Evolutionary conservation across 2,888 invertebrate genomes (phyloP), one percentile per base, ranked within the genome.

Genomic region (Lithophane semibrunnea): DNA sequence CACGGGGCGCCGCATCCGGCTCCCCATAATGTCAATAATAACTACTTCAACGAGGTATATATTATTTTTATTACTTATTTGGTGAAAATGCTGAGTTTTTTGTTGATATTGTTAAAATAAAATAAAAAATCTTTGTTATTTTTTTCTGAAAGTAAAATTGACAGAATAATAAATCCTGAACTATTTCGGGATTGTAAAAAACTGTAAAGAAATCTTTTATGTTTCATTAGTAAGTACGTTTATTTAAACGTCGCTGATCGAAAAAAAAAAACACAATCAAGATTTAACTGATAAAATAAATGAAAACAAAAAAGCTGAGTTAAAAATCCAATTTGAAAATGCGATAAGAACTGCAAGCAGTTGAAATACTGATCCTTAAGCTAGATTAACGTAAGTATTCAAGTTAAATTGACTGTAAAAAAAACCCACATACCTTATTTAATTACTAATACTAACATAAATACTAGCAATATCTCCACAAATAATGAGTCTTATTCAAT

Each of bases 31-130:
- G 95, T 93, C 88, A 95, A 92, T 92, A 95, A 94, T 91, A 93
- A 91, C 88, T 96, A 96, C 90, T 96, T 94, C 93, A 96, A 95
- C 92, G 96, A 96, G 96, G 96, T 96, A 96, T 94, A 81, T 83
- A 65, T 67, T 24, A 49, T 63, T 64, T 73, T 81, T 73, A 61
- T 65, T 85, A 37, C 37, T 37, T 37, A 67, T 75, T 72, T 37
- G 2, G 56, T 29, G 49, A 37, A 67, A 63, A 70, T 37, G 0
- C 2, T 16, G 13, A 47, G 10, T 13, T 18, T 42, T 24, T 37
- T 65, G 7, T 52, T 52, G 4, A 7, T 5, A 10, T 56, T 61
- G 7, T 21, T 8, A 49, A 18, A 52, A 29, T 18, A 0, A 42
- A 52, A 5, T 5, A 37, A 37, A 37, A 37, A 37, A 37, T 5